These are phyloP conservation scores for Euschistus heros DNA, from an alignment of 1,140 invertebrate species.

Conservation along the genomic window DNA sequence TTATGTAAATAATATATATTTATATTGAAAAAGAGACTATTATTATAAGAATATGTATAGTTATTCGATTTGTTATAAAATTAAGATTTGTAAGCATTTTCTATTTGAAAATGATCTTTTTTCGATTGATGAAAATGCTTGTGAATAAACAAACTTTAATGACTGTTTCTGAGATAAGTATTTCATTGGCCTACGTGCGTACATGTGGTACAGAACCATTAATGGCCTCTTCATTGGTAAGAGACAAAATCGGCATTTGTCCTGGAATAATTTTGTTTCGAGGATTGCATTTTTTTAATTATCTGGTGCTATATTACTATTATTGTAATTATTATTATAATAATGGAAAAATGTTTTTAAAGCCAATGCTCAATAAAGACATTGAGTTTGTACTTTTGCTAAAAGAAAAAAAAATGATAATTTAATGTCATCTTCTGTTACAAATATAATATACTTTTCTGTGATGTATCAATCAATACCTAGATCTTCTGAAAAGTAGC, in stretches of 20 bases:
- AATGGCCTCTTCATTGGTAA: conserved; percentile 7
- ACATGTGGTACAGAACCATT: conserved; percentile 5
- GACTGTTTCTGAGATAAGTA: conserved; percentile 7
- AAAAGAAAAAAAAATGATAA: no score
- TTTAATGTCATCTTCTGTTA: no score
- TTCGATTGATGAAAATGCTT: conserved; percentile 5
- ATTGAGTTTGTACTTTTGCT: no score
- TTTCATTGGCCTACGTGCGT: conserved; percentile 5
- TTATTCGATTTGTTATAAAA: neutral
- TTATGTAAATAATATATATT: conserved; percentile 29
- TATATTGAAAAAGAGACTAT: conserved; percentile 27
- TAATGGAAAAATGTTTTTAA: conserved; percentile 9
- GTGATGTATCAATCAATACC: conserved; percentile 1
- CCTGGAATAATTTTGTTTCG: neutral
- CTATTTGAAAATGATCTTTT: conserved; percentile 8
- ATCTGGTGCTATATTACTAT: conserved; percentile 17
- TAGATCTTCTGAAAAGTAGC: neutral
- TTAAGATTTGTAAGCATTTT: conserved; percentile 20
- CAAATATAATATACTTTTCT: neutral
- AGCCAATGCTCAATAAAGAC: no score
- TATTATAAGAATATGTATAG: conserved; percentile 17
- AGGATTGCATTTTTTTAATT: neutral
- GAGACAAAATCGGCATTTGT: neutral
- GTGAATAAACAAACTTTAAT: conserved; percentile 10
- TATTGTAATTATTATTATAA: conserved; percentile 11